Evolutionary conservation across 2,888 invertebrate genomes (phyloP).

Genomic region (Lordiphosa fenestrarum): DNA sequence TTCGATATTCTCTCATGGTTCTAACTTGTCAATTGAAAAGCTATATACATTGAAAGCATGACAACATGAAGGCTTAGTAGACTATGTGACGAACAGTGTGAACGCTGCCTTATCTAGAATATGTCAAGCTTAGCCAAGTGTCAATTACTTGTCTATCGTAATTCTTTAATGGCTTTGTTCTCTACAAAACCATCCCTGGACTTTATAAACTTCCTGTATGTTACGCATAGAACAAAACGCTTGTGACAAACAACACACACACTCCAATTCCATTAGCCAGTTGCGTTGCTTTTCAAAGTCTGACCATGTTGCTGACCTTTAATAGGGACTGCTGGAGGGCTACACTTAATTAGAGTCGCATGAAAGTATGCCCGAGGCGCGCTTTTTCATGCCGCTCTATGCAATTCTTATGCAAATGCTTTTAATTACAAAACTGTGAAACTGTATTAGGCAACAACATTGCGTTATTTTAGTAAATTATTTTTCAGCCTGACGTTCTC

Average conservation of each 20-base stretch:
- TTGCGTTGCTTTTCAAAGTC: conserved; percentile 13
- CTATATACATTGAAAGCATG: too few relatives aligned
- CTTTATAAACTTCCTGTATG: conserved; percentile 58
- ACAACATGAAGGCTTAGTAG: too few relatives aligned
- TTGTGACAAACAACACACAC: conserved; percentile 34
- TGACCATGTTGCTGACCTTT: conserved; percentile 71
- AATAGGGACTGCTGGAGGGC: conserved; percentile 34
- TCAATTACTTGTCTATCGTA: too few relatives aligned
- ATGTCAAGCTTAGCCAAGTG: too few relatives aligned
- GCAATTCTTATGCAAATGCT: conserved; percentile 75
- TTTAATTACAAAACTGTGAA: conserved; percentile 79
- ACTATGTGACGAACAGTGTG: too few relatives aligned
- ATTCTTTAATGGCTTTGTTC: too few relatives aligned
- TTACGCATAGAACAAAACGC: conserved; percentile 57
- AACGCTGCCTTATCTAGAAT: too few relatives aligned
- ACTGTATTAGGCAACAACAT: conserved; percentile 70
- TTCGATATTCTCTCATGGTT: too few relatives aligned
- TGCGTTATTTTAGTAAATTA: conserved; percentile 69
- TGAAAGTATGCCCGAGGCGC: conserved; percentile 64
- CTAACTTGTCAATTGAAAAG: too few relatives aligned
- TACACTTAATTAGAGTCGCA: conserved; percentile 64
- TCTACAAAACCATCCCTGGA: background rate
- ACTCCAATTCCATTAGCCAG: conserved; percentile 1
- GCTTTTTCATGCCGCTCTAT: conserved; percentile 15
- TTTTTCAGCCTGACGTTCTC: conserved; percentile 7